Conservation (phyloP, 1,140 invertebrate genomes). For the Agrypnia vestita region DNA sequence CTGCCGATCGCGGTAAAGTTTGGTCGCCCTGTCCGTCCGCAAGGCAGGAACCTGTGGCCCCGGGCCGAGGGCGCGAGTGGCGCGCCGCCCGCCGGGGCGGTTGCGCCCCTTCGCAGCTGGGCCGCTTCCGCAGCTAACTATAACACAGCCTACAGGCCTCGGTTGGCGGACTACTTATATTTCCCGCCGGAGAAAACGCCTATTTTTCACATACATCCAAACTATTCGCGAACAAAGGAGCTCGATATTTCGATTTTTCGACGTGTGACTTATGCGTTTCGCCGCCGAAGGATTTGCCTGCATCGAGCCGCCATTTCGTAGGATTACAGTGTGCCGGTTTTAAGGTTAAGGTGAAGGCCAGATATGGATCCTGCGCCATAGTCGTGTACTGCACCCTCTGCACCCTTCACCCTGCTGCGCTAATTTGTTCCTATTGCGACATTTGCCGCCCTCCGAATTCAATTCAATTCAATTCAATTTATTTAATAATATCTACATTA, state of each 20-base stretch:
- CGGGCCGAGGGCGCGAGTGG: background rate
- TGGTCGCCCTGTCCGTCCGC: slow-evolving; percentile 27
- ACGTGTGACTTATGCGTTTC: background rate
- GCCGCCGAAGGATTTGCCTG: background rate
- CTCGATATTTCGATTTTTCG: slow-evolving; percentile 37
- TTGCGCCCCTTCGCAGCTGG: slow-evolving; percentile 8
- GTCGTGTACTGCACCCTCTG: background rate
- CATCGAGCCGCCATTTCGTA: background rate
- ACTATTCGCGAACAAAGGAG: slow-evolving; percentile 40
- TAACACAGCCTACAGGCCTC: slow-evolving; percentile 24
- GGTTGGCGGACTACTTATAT: slow-evolving; percentile 11
- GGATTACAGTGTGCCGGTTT: slow-evolving; percentile 24
- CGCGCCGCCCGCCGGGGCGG: background rate
- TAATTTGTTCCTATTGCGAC: slow-evolving; percentile 21
- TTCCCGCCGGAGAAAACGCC: slow-evolving; percentile 8
- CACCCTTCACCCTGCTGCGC: background rate
- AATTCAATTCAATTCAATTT: no score
- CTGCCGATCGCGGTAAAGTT: background rate
- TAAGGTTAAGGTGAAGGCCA: slow-evolving; percentile 48
- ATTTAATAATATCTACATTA: background rate
- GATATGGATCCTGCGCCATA: slow-evolving; percentile 42
- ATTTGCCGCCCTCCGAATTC: no score
- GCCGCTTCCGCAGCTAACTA: slow-evolving; percentile 11
- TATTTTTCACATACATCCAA: slow-evolving; percentile 37
- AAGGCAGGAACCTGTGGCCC: slow-evolving; percentile 3